Percentiles rank a stretch among this genome's conserved stretches.
Conservation (phyloP, 2,888 invertebrate genomes). For the Baccha elongata region DNA sequence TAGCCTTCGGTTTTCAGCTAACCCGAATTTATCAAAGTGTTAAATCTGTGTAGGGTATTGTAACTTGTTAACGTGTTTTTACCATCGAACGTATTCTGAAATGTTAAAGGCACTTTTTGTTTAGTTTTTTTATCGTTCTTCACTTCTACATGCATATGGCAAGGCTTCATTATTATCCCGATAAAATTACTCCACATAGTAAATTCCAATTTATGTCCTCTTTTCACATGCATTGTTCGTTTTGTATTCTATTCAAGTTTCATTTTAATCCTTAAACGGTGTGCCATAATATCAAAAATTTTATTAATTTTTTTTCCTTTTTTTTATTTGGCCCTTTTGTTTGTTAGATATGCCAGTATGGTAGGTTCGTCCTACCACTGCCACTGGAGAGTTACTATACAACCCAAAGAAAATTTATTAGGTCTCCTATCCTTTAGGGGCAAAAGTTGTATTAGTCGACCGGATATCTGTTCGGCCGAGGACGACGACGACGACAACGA, state of each 20-base stretch:
- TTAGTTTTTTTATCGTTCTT: constrained; percentile 17
- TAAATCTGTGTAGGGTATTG: no score
- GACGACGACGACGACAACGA: not conserved
- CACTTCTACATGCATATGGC: not conserved
- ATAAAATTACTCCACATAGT: constrained; percentile 50
- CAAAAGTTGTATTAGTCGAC: no score
- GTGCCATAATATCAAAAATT: constrained; percentile 41
- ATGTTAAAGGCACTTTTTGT: constrained; percentile 45
- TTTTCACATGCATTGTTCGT: constrained; percentile 10
- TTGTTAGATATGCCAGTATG: not conserved
- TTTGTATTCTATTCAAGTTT: not conserved
- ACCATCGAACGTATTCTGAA: constrained; percentile 38
- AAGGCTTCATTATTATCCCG: constrained; percentile 8
- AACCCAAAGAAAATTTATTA: constrained; percentile 37
- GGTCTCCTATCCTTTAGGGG: not conserved
- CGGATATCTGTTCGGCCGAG: not conserved
- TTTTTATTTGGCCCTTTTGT: constrained; percentile 42
- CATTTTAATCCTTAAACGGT: constrained; percentile 53
- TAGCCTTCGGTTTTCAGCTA: no score
- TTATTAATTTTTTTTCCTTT: constrained; percentile 17
- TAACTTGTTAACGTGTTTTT: no score
- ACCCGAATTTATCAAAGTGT: no score
- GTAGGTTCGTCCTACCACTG: not conserved
- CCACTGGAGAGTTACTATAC: constrained; percentile 13
- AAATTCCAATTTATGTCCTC: constrained; percentile 58